These are phyloP conservation scores for Aspidiotus destructor DNA, from an alignment of 2,888 invertebrate species.

Conservation along the genomic window DNA sequence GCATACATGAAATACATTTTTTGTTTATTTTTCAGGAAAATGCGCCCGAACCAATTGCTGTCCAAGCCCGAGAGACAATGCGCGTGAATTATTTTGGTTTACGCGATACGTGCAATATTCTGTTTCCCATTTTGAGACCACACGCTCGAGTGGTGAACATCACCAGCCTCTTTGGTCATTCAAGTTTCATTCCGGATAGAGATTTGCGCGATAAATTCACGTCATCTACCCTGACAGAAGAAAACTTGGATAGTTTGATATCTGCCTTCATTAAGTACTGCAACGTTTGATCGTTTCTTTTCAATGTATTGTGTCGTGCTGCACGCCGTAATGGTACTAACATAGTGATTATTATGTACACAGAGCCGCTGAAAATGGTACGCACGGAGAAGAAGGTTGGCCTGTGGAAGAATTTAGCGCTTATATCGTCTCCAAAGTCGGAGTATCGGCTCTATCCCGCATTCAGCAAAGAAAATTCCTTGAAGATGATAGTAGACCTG, in stretches of 20 bases:
- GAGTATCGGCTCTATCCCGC: constrained; percentile 55
- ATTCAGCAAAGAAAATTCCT: constrained; percentile 56
- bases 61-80: constrained; percentile 62
- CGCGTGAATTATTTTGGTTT: constrained; percentile 60
- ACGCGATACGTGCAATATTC: constrained; percentile 52
- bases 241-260: constrained; percentile 37
- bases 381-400: constrained; percentile 47
- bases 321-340: no score
- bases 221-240: constrained; percentile 39
- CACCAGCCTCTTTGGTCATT: constrained; percentile 59
- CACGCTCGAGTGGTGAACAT: constrained; percentile 67
- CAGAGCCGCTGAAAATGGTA: constrained; percentile 42
- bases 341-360: background rate
- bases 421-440: constrained; percentile 65
- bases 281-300: no score
- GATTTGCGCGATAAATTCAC: constrained; percentile 45
- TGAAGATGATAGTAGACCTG: constrained; percentile 45
- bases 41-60: constrained; percentile 48
- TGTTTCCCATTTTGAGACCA: constrained; percentile 61
- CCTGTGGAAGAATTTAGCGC: constrained; percentile 47
- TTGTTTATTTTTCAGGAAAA: background rate
- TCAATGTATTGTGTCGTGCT: no score
- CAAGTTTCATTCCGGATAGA: constrained; percentile 52
- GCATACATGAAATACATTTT: no score
- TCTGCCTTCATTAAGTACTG: constrained; percentile 30